Percentiles rank a stretch among this genome's conserved stretches.
These are phyloP conservation scores for Pogonocichla stellata DNA, from an alignment of 2,113 vertebrate species.

Conservation along the genomic window DNA sequence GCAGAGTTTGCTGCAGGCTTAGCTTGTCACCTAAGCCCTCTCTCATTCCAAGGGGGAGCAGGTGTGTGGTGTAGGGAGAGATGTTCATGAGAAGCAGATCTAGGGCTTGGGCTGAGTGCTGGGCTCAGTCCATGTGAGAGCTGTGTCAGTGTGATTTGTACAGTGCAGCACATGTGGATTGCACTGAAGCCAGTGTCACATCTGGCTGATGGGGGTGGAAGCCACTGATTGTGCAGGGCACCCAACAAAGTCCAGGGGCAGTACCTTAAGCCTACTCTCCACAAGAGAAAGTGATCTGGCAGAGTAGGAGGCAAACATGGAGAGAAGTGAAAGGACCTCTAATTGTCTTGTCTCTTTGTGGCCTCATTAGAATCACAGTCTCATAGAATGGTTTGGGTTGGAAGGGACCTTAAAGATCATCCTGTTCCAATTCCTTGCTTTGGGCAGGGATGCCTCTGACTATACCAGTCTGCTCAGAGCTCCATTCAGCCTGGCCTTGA, in stretches of 20 bases:
- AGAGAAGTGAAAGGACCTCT: not conserved
- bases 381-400: not conserved
- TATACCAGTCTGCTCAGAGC: not conserved
- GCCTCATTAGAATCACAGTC: not conserved
- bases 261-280: not conserved
- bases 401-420: not conserved
- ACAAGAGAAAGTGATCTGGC: not conserved
- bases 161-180: accelerated
- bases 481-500: not conserved
- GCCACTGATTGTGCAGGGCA: too few species aligned
- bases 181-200: accelerated
- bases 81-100: not conserved
- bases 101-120: not conserved
- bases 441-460: not conserved
- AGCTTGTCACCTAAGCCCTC: not conserved
- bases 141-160: not conserved
- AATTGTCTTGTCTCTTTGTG: not conserved
- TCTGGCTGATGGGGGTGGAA: not conserved
- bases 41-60: not conserved
- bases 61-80: not conserved
- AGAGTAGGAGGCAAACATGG: not conserved
- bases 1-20: not conserved
- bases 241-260: accelerated
- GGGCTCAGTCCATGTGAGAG: not conserved
- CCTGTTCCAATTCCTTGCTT: not conserved